Evolutionary conservation across 2,888 invertebrate species (phyloP), one percentile per base, ranked within the genome.

Genomic region (Chalcosyrphus nemorum): DNA sequence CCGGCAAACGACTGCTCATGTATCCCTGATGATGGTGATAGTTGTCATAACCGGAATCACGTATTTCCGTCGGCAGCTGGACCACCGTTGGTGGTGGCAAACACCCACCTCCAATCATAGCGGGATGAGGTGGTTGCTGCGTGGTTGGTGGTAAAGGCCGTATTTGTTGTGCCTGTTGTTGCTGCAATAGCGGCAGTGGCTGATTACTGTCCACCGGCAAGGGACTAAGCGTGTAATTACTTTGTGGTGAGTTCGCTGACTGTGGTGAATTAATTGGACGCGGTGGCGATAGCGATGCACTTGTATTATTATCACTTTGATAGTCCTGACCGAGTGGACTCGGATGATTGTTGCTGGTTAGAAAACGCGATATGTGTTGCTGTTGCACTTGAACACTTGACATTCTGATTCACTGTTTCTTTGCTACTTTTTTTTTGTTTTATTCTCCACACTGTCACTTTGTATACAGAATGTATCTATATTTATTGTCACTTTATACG

Each of bases 311-410:
- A 86, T 91, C 91, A 87, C 89, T 89, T 70, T 90, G 90, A 76
- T 88, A 89, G 81, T 89, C 89, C 86, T 88, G 72, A 86, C 87
- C 29, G 9, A 88, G 88, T 86, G 71, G 86, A 82, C 56, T 88
- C 78, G 87, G n/a, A 54, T 72, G 86, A 86, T 19, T 86, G 87
- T 68, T 86, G 87, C 77, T 90, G 90, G 86, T 89, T 89, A 91
- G 87, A 86, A 91, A 89, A 57, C 90, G 90, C 66, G 90, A 89
- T 74, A 90, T 87, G 80, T 90, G 90, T 21, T 89, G 89, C 78
- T 90, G 88, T 82, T 88, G 89, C 87, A 91, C 90, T 89, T 91
- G 91, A 80, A 88, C 91, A 89, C 91, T 91, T 82, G 91, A 91
- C 91, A 91, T 91, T 86, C 87, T 90, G 87, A 65, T 54, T 74